Base-by-base conservation (phyloP, 2,113 vertebrate genomes). In the Glaucidium brasilianum region DNA sequence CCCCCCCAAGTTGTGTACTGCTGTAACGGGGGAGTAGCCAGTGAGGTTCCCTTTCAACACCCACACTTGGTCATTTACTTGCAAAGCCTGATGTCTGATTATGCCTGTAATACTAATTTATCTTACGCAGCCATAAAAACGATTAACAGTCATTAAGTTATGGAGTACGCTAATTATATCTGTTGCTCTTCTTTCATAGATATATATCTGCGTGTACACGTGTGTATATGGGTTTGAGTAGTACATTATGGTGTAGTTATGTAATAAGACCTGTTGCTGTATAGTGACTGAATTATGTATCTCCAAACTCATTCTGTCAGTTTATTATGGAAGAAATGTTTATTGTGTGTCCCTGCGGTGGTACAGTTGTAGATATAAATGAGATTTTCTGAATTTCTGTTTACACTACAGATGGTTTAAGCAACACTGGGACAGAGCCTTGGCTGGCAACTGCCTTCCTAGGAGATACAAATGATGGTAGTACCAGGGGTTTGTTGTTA, bases 1-100 rank as follows among this genome's bases (percentile, higher is more conserved):
- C 0, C 20, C 1, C 2, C 1, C 1, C 5, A 23, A 63, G 15
- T 19, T 49, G 30, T 50, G 74, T 27, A 2, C 27, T 41, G 0
- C 20, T 56, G 59, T 34, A 47, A 22, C 19, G 23, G 49, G 15
- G 27, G 50, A 88, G 37, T 3, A 32, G 56, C 11, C 45, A 43
- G 37, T 7, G 18, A 19, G 59, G 11, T 32, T 45, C 39, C 64
- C 39, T 62, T 37, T 19, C 39, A 37, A 13, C 63, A 75, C 56
- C 58, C 20, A 25, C n/a, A 23, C 53, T 3, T 56, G 75, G 52
- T 55, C 35, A 26, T 39, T 50, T 29, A 10, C 43, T 82, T 41
- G 34, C 52, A 60, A 25, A 47, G 20, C 50, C 18, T 34, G 35
- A 15, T 19, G 15, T 55, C 58, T 62, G 49, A 18, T 58, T 67